Conservation (phyloP, 2,888 invertebrate species). For the Marasmarcha lunaedactyla region DNA sequence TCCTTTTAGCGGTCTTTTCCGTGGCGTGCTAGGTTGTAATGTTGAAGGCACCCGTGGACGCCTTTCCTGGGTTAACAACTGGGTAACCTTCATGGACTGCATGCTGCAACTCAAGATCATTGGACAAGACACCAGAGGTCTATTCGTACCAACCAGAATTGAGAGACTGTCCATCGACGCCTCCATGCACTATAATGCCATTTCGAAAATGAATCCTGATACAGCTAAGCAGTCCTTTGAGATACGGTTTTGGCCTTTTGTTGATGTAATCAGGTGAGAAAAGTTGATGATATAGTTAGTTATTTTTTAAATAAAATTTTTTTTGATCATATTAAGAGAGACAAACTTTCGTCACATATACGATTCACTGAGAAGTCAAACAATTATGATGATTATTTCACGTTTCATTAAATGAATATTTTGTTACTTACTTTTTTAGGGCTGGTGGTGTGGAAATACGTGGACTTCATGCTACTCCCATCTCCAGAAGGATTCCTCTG, state of each 20-base stretch:
- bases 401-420: too few species aligned
- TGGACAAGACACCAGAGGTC: conserved; percentile 74
- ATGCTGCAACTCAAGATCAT: conserved; percentile 87
- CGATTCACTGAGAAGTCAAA: too few species aligned
- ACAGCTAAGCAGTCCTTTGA: conserved; percentile 53
- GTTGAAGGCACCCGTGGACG: conserved; percentile 60
- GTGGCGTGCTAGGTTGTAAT: conserved; percentile 68
- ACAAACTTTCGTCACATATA: too few species aligned
- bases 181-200: conserved; percentile 64
- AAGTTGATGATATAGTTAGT: too few species aligned
- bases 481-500: conserved; percentile 75
- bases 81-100: conserved; percentile 90
- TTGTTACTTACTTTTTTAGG: conserved; percentile 33
- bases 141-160: conserved; percentile 82
- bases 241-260: conserved; percentile 54
- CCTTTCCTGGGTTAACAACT: conserved; percentile 82
- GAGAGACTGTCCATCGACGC: conserved; percentile 78
- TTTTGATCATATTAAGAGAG: too few species aligned
- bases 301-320: too few species aligned
- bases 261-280: conserved; percentile 56
- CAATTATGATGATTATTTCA: too few species aligned
- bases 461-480: conserved; percentile 81
- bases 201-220: conserved; percentile 56
- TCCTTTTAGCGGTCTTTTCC: conserved; percentile 71
- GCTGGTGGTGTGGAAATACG: conserved; percentile 83